Evolutionary conservation across 2,797 vertebrate species (phyloP), one percentile per base, ranked within the genome.

Genomic region (Alauda arvensis): DNA sequence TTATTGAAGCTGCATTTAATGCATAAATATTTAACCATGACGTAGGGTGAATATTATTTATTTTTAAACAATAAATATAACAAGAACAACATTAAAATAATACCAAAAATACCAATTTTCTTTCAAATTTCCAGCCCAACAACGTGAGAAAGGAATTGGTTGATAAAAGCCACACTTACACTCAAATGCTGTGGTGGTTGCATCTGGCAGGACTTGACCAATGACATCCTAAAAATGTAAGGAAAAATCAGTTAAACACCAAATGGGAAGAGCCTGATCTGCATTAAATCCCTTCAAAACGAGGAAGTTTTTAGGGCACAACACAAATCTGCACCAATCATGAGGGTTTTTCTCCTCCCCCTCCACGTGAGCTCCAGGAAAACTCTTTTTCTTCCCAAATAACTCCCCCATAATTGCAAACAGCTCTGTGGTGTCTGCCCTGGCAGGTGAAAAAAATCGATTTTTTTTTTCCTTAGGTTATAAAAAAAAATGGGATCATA

Each of bases 131-230:
- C 7, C 39, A 60, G 37, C 37, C 57, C 57, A 60, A 18, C 26
- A 12, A 61, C 3, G 29, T 43, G 40, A 18, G 25, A 26, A 81
- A 88, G 77, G 67, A 91, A 81, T 67, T 9, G 28, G 59, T 14
- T 77, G 81, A 7, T 91, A 92, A 91, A 96, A 96, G 96, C 92
- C 92, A 93, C 95, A 97, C 99, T 99, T 92, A 99, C 99, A 99
- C 97, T 99, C 99, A 97, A 99, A 99, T 2, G 99, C 99, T 21
- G 99, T 99, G 48, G 99, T 98, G 2, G 99, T 99, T 42, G 99
- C 97, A 95, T 99, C 99, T 5, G 99, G 99, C 97, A 99, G 97
- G 86, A 99, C 98, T 84, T 99, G 98, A 90, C 98, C 97, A 91
- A 99, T 99, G 85, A 99, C 99, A 88, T 98, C 98, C 99, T 99